These are phyloP conservation scores for Folsomia manolachei DNA, from an alignment of 2,888 invertebrate species.

Conservation along the genomic window DNA sequence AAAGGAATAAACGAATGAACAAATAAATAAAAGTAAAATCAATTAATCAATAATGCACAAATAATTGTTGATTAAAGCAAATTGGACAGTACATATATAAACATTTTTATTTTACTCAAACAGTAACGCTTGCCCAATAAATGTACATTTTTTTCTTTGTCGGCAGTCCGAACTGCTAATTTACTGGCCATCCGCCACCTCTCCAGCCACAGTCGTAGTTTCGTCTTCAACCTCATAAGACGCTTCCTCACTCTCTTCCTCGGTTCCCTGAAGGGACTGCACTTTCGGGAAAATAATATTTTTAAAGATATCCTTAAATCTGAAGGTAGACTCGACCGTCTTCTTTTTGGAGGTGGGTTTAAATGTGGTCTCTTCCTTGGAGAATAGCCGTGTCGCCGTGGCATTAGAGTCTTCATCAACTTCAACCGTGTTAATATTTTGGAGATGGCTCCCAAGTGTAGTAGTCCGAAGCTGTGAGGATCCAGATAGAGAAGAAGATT, in stretches of 20 bases:
- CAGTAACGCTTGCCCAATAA: too few relatives aligned
- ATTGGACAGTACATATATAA: too few relatives aligned
- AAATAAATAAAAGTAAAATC: too few relatives aligned
- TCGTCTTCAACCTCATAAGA: neutral
- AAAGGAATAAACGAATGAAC: too few relatives aligned
- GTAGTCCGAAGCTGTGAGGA: slow-evolving; percentile 27
- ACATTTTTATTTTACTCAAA: too few relatives aligned
- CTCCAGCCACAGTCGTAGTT: neutral
- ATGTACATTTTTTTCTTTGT: too few relatives aligned
- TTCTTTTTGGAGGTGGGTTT: neutral
- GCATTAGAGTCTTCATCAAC: neutral
- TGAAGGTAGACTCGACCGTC: neutral
- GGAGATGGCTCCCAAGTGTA: slow-evolving; percentile 29
- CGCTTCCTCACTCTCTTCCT: neutral
- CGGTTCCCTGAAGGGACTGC: neutral
- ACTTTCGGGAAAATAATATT: neutral
- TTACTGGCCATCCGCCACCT: too few relatives aligned
- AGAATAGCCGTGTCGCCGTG: neutral
- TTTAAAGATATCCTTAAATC: neutral
- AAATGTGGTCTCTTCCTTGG: neutral
- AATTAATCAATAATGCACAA: too few relatives aligned
- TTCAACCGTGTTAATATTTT: slow-evolving; percentile 22
- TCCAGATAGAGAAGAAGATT: slow-evolving; percentile 31
- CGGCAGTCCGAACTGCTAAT: too few relatives aligned
- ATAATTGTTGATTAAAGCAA: too few relatives aligned